Base-by-base conservation (phyloP, 2,888 invertebrate species). In the Phania funesta region DNA sequence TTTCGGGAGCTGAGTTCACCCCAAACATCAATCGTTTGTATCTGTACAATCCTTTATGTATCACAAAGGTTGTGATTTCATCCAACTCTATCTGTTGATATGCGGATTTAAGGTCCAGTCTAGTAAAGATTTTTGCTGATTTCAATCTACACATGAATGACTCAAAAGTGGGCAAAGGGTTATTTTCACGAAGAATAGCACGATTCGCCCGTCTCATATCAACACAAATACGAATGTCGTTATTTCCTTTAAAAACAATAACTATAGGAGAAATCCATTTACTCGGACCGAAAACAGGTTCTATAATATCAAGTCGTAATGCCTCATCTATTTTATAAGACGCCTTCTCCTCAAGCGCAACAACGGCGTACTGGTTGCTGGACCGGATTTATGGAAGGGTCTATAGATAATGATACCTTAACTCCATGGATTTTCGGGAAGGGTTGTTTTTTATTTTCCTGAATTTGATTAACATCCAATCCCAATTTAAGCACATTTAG, bases 21-120 rank as follows among this genome's bases (percentile, higher is more conserved):
- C 89, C 88, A 71, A 90, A 90, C 87, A 89, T 86, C 5, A 90
- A 64, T 16, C 90, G 67, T 81, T 90, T 89, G 71, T 87, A 90
- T 29, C 87, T 71, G 68, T 85, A 87, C 48, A 84, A 50, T 1
- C 77, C 80, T 67, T 78, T 84, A 20, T 75, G 68, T 4, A 84
- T 84, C 7, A 80, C 62, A 54, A 84, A 83, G 1, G 83, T 68
- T 41, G 80, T 80, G 41, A 83, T 83, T 24, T 77, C 71, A 50
- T 84, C 71, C 46, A 83, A 68, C 54, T 81, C 85, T 54, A 87
- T 29, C 65, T 88, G 87, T 67, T 87, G 87, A 65, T 86, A 87
- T 24, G 87, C 86, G 56, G 80, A 84, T 35, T 80, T 81, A 16
- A 90, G 73, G 70, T 90, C 89, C 5, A 90, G 80, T 81, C 88